Conservation (phyloP, 2,797 vertebrate species). For the Sebastes paucispinis region DNA sequence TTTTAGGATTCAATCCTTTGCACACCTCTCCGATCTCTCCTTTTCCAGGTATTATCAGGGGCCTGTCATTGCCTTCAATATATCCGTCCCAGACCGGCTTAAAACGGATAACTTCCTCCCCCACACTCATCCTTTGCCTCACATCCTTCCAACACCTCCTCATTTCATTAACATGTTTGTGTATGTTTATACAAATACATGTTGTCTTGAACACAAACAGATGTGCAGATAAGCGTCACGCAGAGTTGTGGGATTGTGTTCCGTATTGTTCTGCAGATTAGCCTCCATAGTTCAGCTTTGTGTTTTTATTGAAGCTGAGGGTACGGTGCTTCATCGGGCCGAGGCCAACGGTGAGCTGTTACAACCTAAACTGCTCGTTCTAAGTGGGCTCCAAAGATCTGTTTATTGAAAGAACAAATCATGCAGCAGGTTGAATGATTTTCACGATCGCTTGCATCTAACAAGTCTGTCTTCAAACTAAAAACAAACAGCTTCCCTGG, state of each 20-base stretch:
- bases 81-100: not conserved
- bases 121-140: not conserved
- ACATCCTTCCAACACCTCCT: not conserved
- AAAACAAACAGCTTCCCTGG: not conserved
- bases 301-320: constrained; percentile 20
- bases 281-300: not conserved
- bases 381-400: not conserved
- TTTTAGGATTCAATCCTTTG: too few species aligned
- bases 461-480: not conserved
- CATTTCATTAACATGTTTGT: not conserved
- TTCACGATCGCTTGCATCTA: not conserved
- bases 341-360: not conserved
- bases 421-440: constrained; percentile 3
- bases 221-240: not conserved
- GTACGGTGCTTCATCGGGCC: constrained; percentile 6
- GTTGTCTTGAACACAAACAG: constrained; percentile 12
- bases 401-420: constrained; percentile 50
- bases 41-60: not conserved
- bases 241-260: not conserved
- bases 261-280: not conserved
- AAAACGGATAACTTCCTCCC: not conserved
- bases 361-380: constrained; percentile 7
- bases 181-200: not conserved
- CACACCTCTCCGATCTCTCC: not conserved
- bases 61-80: not conserved